Percentiles rank a stretch among this genome's conserved stretches.
These are phyloP conservation scores for Physocephala rufipes DNA, from an alignment of 2,888 invertebrate species.

Conservation along the genomic window DNA sequence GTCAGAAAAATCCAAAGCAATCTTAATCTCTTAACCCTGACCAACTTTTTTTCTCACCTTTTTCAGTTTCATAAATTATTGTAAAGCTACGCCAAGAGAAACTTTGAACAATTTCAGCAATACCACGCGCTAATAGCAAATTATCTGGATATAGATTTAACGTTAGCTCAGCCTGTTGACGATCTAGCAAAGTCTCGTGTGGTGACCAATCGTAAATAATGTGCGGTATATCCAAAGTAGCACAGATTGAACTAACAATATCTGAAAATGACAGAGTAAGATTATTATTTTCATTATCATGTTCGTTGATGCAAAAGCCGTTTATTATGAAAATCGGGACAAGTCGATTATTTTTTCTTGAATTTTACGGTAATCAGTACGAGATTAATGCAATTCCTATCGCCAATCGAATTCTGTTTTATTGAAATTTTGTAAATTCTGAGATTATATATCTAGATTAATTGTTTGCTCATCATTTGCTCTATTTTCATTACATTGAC, in stretches of 20 bases:
- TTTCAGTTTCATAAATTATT: conserved; percentile 84
- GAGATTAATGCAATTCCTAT: too few species aligned
- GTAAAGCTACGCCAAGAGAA: conserved; percentile 84
- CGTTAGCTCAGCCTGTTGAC: conserved; percentile 68
- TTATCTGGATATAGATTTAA: conserved; percentile 79
- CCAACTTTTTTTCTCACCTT: conserved; percentile 69
- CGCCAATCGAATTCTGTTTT: too few species aligned
- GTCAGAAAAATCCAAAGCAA: too few species aligned
- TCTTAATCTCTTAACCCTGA: too few species aligned
- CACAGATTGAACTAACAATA: conserved; percentile 69
- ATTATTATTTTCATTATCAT: neutral
- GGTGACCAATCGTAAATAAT: conserved; percentile 71
- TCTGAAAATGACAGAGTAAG: conserved; percentile 47
- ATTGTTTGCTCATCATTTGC: too few species aligned
- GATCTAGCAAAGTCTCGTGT: conserved; percentile 65
- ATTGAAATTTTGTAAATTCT: too few species aligned
- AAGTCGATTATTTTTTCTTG: too few species aligned
- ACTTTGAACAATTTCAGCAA: conserved; percentile 76
- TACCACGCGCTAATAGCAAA: conserved; percentile 73
- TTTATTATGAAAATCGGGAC: too few species aligned
- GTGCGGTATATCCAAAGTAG: conserved; percentile 73
- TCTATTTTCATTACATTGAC: too few species aligned
- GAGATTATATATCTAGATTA: too few species aligned
- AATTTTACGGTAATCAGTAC: too few species aligned
- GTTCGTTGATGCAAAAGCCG: too few species aligned